Percentiles rank a stretch among this genome's conserved stretches.
phyloP scores from a whole-genome alignment of 2,888 invertebrate species.

The Mimachlamys varia region DNA sequence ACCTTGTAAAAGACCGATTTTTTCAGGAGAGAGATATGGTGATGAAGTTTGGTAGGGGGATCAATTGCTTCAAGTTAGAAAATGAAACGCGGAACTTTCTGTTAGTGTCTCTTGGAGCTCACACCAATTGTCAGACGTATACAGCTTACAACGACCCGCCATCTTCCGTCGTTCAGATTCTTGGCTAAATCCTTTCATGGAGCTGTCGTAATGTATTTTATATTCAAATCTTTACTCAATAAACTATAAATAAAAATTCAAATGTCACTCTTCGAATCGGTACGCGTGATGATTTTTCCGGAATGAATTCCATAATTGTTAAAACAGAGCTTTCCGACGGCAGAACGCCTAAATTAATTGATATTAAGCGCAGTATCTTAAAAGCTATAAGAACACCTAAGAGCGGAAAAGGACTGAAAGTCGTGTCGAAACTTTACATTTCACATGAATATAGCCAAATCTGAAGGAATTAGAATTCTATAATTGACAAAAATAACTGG shows the following conservation, averaged over 20 bases:
- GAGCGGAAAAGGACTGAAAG: not conserved
- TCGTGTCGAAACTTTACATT: not conserved
- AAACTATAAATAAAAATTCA: not conserved
- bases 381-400: not conserved
- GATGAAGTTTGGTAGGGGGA: too few species aligned
- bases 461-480: not conserved
- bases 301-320: not conserved
- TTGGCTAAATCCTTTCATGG: not conserved
- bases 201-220: not conserved
- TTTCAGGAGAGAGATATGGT: too few species aligned
- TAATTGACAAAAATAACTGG: not conserved
- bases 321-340: not conserved
- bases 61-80: too few species aligned
- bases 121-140: too few species aligned
- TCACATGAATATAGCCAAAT: constrained; percentile 2
- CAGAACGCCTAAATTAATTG: not conserved
- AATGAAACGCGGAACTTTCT: too few species aligned
- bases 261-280: not conserved
- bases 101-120: too few species aligned
- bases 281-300: not conserved
- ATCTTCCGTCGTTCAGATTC: not conserved
- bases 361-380: not conserved
- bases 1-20: too few species aligned
- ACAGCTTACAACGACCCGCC: not conserved
- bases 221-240: not conserved